Evolutionary conservation across 2,797 vertebrate genomes (phyloP).

Genomic region (Microhierax caerulescens): DNA sequence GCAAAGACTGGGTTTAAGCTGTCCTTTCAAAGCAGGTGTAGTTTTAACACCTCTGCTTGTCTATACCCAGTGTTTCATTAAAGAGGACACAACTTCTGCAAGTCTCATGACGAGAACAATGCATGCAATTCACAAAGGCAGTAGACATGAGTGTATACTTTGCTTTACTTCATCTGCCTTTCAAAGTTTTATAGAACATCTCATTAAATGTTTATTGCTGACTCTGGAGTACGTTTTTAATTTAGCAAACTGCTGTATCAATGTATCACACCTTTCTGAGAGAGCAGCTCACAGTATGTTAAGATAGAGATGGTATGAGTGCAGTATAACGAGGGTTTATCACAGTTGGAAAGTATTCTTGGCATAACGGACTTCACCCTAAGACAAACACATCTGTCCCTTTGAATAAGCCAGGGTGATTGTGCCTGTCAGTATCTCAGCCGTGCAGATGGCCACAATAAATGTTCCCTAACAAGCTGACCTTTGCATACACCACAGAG

Average conservation of each 20-base stretch:
- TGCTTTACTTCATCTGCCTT: neutral
- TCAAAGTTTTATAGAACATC: neutral
- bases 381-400: neutral
- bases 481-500: neutral
- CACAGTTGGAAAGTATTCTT: neutral
- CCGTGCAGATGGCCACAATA: neutral
- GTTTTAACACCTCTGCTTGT: neutral
- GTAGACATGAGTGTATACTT: rapidly evolving
- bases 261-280: neutral
- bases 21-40: neutral
- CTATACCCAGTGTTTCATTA: neutral
- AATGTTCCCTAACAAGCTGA: neutral
- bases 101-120: neutral
- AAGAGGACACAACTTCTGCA: neutral
- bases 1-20: neutral
- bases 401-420: neutral
- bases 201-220: neutral
- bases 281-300: neutral
- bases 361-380: neutral
- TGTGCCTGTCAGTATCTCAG: neutral
- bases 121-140: neutral
- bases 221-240: neutral
- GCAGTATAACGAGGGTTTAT: neutral
- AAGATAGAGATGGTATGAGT: neutral
- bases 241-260: neutral